phyloP scores from a whole-genome alignment of 2,888 invertebrate species.

The Morpho deidamia region DNA sequence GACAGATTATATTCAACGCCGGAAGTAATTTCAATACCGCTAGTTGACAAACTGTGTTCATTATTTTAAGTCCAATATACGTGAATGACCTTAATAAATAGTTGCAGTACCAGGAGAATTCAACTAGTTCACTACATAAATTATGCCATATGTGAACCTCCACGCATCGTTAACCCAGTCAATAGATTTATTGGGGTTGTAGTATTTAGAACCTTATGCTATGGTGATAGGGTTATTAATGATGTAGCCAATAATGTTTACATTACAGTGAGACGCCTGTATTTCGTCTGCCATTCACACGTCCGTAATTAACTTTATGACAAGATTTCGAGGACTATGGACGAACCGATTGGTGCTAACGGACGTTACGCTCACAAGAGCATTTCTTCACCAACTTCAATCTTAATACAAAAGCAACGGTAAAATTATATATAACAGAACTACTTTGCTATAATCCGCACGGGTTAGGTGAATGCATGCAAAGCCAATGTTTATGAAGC shows the following conservation, averaged over 20 bases:
- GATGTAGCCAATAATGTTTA: background rate
- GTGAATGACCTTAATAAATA: background rate
- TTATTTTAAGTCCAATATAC: no score
- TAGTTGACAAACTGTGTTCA: no score
- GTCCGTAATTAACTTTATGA: background rate
- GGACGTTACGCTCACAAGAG: no score
- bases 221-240: background rate
- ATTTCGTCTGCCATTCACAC: slow-evolving; percentile 16
- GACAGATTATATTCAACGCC: no score
- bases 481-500: no score
- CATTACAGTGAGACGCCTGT: background rate
- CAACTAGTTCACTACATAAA: slow-evolving; percentile 3
- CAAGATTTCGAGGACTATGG: background rate
- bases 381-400: no score
- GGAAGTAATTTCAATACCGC: no score
- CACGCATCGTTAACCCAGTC: slow-evolving; percentile 8
- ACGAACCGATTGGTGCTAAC: no score
- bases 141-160: slow-evolving; percentile 17
- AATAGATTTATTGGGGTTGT: background rate
- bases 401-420: no score
- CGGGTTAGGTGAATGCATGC: no score
- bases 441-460: no score
- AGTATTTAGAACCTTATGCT: background rate
- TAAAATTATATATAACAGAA: no score
- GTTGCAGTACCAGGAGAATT: background rate